A percentile compares a stretch with the other conserved stretches of the same genome.
phyloP scores from a whole-genome alignment of 2,888 invertebrate species.

The Synergus umbraculus region DNA sequence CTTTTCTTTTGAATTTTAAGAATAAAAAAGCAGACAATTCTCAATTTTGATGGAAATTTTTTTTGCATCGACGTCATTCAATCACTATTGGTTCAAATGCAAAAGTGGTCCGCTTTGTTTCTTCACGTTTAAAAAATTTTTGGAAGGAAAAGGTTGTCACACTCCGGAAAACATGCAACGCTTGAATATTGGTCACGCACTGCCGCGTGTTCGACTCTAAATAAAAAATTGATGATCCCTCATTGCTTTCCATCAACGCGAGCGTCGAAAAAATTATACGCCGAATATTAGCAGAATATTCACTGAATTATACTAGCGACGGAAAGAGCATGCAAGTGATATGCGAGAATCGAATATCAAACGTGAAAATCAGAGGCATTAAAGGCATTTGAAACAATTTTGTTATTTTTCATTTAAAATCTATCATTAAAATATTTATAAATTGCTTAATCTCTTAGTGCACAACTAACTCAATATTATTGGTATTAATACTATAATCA shows the following conservation, averaged over 20 bases:
- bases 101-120: constrained; percentile 42
- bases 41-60: background rate
- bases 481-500: background rate
- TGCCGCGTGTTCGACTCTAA: background rate
- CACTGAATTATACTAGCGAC: background rate
- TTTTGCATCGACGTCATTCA: constrained; percentile 40
- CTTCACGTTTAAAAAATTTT: constrained; percentile 34
- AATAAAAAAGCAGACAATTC: background rate
- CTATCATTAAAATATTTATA: background rate
- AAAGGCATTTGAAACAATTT: background rate
- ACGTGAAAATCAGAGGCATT: background rate
- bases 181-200: constrained; percentile 30
- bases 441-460: background rate
- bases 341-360: background rate
- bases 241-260: constrained; percentile 15
- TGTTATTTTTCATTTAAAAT: background rate
- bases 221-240: constrained; percentile 32
- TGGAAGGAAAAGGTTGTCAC: constrained; percentile 17
- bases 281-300: background rate
- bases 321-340: background rate
- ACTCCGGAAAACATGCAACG: background rate
- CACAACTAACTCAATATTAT: background rate
- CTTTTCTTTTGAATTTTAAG: background rate
- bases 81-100: constrained; percentile 56
- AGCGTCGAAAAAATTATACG: background rate